Conservation (phyloP, 1,140 invertebrate species). For the Pseudobourletiella spinata region DNA sequence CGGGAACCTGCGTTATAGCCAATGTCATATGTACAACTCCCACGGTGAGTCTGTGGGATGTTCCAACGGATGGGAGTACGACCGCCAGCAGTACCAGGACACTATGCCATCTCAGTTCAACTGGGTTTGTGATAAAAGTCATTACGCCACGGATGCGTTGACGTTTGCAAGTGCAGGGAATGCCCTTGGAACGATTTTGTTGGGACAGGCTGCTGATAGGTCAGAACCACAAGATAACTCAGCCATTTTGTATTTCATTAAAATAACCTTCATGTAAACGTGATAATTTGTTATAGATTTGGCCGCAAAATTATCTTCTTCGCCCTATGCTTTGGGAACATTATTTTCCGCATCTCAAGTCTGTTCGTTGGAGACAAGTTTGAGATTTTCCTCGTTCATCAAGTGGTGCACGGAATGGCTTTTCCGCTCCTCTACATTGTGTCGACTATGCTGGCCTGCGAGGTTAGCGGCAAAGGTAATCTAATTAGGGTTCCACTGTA, state of each 20-base stretch:
- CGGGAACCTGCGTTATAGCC: slow-evolving; percentile 11
- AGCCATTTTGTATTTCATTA: neutral
- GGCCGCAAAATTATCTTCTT: slow-evolving; percentile 32
- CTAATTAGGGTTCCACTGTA: neutral
- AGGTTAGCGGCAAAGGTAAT: slow-evolving; percentile 12
- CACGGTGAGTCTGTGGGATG: slow-evolving; percentile 10
- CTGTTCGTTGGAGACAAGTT: slow-evolving; percentile 22
- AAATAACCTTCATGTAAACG: neutral
- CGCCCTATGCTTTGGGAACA: slow-evolving; percentile 19
- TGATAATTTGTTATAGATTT: slow-evolving; percentile 9
- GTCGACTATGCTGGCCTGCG: slow-evolving; percentile 22
- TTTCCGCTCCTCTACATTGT: slow-evolving; percentile 33
- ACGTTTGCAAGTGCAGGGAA: slow-evolving; percentile 22
- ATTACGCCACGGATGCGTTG: slow-evolving; percentile 27
- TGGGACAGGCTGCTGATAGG: slow-evolving; percentile 28
- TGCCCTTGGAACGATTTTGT: slow-evolving; percentile 30
- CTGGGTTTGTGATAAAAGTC: slow-evolving; percentile 28
- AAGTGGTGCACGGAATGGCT: slow-evolving; percentile 24
- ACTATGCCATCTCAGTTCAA: slow-evolving; percentile 27
- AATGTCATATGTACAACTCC: slow-evolving; percentile 23
- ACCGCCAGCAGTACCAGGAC: slow-evolving; percentile 17
- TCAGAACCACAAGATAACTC: neutral
- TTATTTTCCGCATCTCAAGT: slow-evolving; percentile 20
- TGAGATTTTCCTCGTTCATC: slow-evolving; percentile 17
- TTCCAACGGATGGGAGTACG: slow-evolving; percentile 29